Evolutionary conservation across 1,140 invertebrate species (phyloP), one percentile per base, ranked within the genome.

Genomic region (Bombyx mandarina): DNA sequence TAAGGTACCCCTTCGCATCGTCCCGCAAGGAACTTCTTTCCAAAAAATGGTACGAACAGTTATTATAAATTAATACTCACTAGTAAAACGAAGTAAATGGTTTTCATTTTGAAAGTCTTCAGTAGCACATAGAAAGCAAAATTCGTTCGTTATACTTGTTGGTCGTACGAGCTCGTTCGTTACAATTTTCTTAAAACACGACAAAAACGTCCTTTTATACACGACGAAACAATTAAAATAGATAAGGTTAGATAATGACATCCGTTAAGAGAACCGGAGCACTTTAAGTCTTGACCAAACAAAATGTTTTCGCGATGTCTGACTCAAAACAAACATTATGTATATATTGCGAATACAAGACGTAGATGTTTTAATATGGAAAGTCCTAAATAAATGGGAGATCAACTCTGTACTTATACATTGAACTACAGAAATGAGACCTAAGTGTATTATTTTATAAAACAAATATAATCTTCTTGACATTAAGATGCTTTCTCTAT

Each of bases 211-310:
- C 67, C 71, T 86, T 86, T 77, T 84, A 84, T 84, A 84, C 71
- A 56, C 50, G 48, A 54, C 46, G 54, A 55, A 63, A 63, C 66
- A 81, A 82, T 82, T 79, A 79, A 58, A 57, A 57, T 22, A 75
- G 82, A 86, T 86, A 86, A 86, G 62, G 64, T 68, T 60, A 82
- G 78, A 86, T 84, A 82, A 82, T 74, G 60, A 57, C 64, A 69
- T 51, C 73, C 75, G 63, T 61, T 62, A 60, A 77, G 77, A 82
- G 82, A 83, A 77, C 57, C 56, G 46, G 55, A 56, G 50, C 55
- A 65, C 62, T 69, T 63, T 64, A 69, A 75, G 65, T 62, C 74
- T 70, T 69, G 51, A 57, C 61, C 69, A 82, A 85, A 86, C 80
- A 82, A 62, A 69, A 71, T 85, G 78, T 82, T 86, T 84, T 83